A percentile compares a stretch with the other conserved stretches of the same genome.
These are phyloP conservation scores for Yponomeuta plumbellus DNA, from an alignment of 2,888 invertebrate genomes.

Conservation along the genomic window DNA sequence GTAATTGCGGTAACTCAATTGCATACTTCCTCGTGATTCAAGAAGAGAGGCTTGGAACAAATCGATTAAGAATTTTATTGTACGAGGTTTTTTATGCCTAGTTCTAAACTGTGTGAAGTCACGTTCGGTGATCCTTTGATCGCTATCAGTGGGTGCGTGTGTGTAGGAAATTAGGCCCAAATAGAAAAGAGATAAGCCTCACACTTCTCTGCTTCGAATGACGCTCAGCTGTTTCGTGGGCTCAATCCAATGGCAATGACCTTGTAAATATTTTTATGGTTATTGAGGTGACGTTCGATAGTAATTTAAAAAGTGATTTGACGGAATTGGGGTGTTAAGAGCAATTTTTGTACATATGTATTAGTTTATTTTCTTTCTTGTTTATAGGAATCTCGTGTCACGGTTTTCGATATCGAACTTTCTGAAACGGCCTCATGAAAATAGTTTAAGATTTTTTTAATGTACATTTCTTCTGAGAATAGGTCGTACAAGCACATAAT, in stretches of 20 bases:
- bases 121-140: background rate
- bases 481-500: too few species aligned
- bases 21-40: background rate
- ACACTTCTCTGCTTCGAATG: background rate
- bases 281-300: background rate
- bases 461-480: too few species aligned
- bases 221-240: background rate
- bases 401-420: too few species aligned
- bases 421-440: too few species aligned
- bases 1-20: conserved; percentile 6
- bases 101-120: background rate
- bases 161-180: background rate
- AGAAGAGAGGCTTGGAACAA: background rate
- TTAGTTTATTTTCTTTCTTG: too few species aligned
- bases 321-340: background rate
- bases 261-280: background rate
- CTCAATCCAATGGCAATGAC: background rate
- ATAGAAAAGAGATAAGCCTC: background rate
- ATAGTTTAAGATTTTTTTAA: too few species aligned
- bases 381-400: too few species aligned
- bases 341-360: too few species aligned
- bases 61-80: background rate
- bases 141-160: background rate
- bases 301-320: conserved; percentile 2
- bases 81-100: background rate